phyloP scores from a whole-genome alignment of 2,113 vertebrate species.

The Donacobius atricapilla region DNA sequence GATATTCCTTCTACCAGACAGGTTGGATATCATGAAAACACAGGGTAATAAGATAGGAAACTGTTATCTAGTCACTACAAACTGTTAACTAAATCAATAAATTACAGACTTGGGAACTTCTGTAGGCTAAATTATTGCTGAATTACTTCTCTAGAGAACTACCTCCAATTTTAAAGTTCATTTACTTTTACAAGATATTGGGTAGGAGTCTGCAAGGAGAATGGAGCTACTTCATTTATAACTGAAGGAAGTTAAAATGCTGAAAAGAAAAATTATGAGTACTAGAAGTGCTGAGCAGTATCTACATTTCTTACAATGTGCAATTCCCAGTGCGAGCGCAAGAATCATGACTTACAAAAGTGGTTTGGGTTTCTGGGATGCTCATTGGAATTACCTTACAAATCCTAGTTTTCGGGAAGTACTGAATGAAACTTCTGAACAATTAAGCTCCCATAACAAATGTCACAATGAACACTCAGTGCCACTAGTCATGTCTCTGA shows the following conservation, averaged over 20 bases:
- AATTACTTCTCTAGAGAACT: constrained; percentile 25
- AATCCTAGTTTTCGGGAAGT: background rate
- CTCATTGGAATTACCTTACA: background rate
- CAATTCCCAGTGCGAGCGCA: background rate
- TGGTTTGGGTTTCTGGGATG: constrained; percentile 10
- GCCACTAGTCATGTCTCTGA: background rate
- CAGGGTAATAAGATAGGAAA: constrained; percentile 36
- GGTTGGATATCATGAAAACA: constrained; percentile 48
- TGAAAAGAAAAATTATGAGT: background rate
- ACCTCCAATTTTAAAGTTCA: constrained; percentile 35
- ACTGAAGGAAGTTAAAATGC: background rate
- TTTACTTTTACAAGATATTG: constrained; percentile 23
- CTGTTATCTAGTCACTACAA: constrained; percentile 51
- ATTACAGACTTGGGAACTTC: constrained; percentile 41
- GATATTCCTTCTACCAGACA: constrained; percentile 28
- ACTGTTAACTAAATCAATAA: constrained; percentile 51
- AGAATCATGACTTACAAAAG: background rate
- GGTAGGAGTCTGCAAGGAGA: background rate
- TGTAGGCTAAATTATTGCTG: constrained; percentile 34
- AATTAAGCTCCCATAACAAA: background rate
- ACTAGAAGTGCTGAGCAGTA: background rate
- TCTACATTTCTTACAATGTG: background rate
- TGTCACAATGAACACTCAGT: background rate
- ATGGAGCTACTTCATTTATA: background rate
- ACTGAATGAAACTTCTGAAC: background rate